Percentiles rank a stretch among this genome's conserved stretches.
Evolutionary conservation across 2,113 vertebrate genomes (phyloP).

Genomic region (Collichthys lucidus): DNA sequence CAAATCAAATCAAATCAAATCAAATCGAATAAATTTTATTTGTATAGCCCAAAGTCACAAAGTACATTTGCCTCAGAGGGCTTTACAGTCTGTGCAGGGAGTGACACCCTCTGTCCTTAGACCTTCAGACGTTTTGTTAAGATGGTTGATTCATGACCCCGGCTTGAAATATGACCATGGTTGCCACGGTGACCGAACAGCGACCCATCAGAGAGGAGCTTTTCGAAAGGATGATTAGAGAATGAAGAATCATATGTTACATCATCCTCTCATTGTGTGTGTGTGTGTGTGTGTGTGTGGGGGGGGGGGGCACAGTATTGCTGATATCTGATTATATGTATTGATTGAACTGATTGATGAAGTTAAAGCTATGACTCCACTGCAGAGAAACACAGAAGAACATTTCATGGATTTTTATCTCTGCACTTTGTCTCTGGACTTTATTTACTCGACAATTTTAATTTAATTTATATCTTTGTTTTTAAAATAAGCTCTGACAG

Average conservation of each 20-base stretch:
- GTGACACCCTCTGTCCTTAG: too few relatives aligned
- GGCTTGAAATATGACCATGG: background rate
- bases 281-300: background rate
- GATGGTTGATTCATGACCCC: too few relatives aligned
- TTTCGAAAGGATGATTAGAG: conserved; percentile 16
- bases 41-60: too few relatives aligned
- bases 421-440: background rate
- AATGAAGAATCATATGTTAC: background rate
- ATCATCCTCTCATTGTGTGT: conserved; percentile 4
- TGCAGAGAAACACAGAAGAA: background rate
- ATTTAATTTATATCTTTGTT: background rate
- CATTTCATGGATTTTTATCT: background rate
- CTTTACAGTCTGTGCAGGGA: too few relatives aligned
- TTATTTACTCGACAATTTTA: background rate
- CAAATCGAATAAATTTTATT: too few relatives aligned
- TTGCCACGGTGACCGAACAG: conserved; percentile 36
- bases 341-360: background rate
- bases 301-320: background rate
- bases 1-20: too few relatives aligned
- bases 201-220: conserved; percentile 9
- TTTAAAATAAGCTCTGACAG: background rate
- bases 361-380: background rate
- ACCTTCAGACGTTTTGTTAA: too few relatives aligned
- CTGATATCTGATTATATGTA: background rate
- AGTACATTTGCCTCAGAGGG: too few relatives aligned